Evolutionary conservation across 2,888 invertebrate genomes (phyloP), one percentile per base, ranked within the genome.

Genomic region (Megalurothrips usitatus): DNA sequence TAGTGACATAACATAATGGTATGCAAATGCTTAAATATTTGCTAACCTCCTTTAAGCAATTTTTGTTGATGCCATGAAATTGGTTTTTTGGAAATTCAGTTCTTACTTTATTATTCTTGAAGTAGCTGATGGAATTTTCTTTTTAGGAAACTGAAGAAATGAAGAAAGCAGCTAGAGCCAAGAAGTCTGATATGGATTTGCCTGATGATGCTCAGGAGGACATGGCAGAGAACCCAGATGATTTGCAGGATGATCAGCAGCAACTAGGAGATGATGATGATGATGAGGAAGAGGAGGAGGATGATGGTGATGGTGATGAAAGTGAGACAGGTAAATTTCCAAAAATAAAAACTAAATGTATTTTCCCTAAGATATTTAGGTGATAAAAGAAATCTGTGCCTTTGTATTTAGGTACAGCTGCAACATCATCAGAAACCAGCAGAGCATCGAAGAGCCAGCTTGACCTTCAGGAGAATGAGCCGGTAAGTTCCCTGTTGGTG

Each of bases 101-200:
- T 4, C 3, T 43, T 43, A 43, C 6, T 43, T 43, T 43, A 6
- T 43, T 6, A 43, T 43, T 43, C 34, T 43, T 43, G 34, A 6
- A 43, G 34, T 43, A 43, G 34, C 6, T 43, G 3, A 43, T 43
- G 34, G 34, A 43, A 43, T 81, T 82, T 82, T 79, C 81, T 26
- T 82, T 82, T 79, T 84, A 87, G 86, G 88, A 88, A 83, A 87
- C 88, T 85, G 89, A 89, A 82, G 88, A 89, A 82, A 84, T 87
- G 79, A 86, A 85, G 79, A 88, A 89, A 48, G 89, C 86, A 34
- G 88, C 89, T 79, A 90, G 90, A 68, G 87, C 90, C 28, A 94
- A 94, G 87, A 94, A 94, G 89, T 93, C 93, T 81, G 94, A 94
- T 87, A 92, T 90, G 79, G 86, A 89, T 48, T 89, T 90, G 79